Conservation (phyloP, 2,797 vertebrate genomes). For the Xiphorhynchus erythropygius region DNA sequence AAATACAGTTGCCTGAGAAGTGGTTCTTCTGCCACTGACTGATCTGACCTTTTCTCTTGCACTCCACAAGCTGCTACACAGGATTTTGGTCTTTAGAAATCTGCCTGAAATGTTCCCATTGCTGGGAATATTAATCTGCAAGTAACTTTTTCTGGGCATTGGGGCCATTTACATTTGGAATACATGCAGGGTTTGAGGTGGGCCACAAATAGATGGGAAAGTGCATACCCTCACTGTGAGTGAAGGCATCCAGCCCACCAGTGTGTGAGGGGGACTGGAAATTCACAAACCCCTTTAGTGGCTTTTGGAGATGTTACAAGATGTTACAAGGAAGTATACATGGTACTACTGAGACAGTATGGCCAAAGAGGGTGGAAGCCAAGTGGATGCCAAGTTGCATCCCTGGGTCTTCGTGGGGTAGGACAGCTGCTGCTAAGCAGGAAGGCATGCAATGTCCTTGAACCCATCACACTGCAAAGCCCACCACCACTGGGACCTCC, state of each 20-base stretch:
- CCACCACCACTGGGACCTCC: neutral
- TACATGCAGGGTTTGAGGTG: neutral
- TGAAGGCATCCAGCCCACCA: no score
- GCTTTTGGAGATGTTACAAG: neutral
- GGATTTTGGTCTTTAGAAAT: neutral
- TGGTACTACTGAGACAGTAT: neutral
- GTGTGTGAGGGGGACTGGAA: neutral
- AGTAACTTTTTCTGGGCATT: neutral
- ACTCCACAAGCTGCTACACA: neutral
- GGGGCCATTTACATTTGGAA: neutral
- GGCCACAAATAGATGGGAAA: neutral
- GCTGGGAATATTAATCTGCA: neutral
- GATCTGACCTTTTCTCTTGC: neutral
- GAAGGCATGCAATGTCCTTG: rapidly evolving
- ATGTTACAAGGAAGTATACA: neutral
- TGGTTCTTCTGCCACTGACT: neutral
- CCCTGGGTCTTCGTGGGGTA: neutral
- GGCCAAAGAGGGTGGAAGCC: neutral
- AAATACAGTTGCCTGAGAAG: neutral
- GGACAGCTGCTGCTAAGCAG: neutral
- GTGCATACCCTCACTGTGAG: neutral
- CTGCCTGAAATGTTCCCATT: neutral
- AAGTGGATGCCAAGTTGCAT: neutral
- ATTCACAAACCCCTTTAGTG: neutral
- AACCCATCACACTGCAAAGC: neutral